Evolutionary conservation across 2,888 invertebrate species (phyloP).

Genomic region (Syrista parreyssii): DNA sequence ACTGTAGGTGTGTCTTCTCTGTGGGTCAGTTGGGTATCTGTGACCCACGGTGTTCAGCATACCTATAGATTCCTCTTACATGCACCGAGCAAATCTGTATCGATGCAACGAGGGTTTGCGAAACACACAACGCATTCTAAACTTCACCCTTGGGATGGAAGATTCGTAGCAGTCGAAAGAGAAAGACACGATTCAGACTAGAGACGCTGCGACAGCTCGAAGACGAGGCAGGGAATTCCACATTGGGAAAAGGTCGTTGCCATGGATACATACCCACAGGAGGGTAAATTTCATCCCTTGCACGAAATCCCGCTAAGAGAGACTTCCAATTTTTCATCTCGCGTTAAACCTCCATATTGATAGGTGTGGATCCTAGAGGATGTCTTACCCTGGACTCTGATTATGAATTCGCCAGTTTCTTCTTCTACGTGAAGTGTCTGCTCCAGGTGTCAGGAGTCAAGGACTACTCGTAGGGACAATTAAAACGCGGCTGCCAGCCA

Average conservation of each 20-base stretch:
- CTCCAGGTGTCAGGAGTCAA: not conserved
- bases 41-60: not conserved
- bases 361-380: not conserved
- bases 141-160: not conserved
- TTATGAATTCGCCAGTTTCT: not conserved
- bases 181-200: not conserved
- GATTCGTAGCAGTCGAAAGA: not conserved
- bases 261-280: conserved; percentile 44
- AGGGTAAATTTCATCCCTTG: conserved; percentile 26
- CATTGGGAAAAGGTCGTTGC: conserved; percentile 42
- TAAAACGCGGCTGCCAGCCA: not conserved
- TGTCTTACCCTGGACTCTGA: not conserved
- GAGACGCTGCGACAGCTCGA: not conserved
- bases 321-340: not conserved
- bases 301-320: not conserved
- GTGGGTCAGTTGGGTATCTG: not conserved
- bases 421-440: not conserved
- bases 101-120: not conserved
- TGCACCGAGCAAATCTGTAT: not conserved
- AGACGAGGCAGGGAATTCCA: not conserved
- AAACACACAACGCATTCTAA: not conserved
- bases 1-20: not conserved
- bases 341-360: not conserved
- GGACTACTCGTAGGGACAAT: not conserved
- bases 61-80: not conserved